These are phyloP conservation scores for Papilio protenor DNA, from an alignment of 2,888 invertebrate genomes.

Conservation along the genomic window DNA sequence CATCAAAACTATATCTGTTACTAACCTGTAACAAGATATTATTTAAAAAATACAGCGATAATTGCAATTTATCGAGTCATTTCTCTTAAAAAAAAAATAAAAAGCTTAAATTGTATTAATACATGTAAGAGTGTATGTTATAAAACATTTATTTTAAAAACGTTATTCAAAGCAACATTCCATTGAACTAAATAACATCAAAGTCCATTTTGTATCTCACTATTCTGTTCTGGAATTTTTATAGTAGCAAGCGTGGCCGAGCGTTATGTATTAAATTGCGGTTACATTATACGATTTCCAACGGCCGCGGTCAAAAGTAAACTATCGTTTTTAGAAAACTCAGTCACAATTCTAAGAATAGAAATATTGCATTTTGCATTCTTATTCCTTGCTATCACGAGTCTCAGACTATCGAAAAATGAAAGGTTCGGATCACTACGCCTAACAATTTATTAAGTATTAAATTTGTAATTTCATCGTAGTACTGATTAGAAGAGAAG, in stretches of 20 bases:
- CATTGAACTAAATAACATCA: constrained; percentile 4
- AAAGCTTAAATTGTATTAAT: background rate
- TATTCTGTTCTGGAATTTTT: constrained; percentile 29
- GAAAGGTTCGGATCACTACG: too few species aligned
- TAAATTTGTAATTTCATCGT: background rate
- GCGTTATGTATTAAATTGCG: constrained; percentile 31
- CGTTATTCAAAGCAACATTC: constrained; percentile 2
- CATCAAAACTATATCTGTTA: too few species aligned
- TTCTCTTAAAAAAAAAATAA: too few species aligned
- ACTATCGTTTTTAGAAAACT: constrained; percentile 27
- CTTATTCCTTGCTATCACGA: background rate
- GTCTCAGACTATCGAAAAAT: background rate
- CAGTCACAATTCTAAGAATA: background rate
- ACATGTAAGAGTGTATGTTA: background rate
- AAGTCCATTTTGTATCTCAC: constrained; percentile 17
- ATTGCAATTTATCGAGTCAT: too few species aligned
- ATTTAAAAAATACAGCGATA: too few species aligned
- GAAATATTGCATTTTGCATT: constrained; percentile 1
- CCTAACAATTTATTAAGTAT: too few species aligned
- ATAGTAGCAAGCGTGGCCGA: constrained; percentile 7
- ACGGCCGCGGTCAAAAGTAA: constrained; percentile 11
- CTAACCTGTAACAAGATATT: too few species aligned
- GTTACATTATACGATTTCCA: constrained; percentile 31
- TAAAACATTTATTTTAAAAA: background rate
- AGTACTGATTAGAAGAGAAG: background rate